Percentiles rank a stretch among this genome's conserved stretches.
phyloP scores from a whole-genome alignment of 2,797 vertebrate genomes.

The Jordanella pulchra region DNA sequence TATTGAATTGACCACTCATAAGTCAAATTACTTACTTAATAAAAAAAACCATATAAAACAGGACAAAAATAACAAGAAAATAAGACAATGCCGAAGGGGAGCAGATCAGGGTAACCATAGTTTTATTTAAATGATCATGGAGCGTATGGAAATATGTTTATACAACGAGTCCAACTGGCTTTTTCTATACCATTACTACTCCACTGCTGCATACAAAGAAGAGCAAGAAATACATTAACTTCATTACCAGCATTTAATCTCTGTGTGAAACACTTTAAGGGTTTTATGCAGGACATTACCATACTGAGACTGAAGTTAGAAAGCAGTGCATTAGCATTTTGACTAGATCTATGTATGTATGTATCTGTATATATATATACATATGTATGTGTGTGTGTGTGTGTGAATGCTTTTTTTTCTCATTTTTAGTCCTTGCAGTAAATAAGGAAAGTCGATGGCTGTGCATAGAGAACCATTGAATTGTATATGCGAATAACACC shows the following conservation, averaged over 20 bases:
- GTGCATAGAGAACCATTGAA: background rate
- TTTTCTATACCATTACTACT: background rate
- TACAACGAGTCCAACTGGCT: background rate
- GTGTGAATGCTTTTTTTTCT: background rate
- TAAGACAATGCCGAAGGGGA: background rate
- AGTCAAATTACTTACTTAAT: background rate
- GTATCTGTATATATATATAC: background rate
- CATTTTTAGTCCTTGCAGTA: background rate
- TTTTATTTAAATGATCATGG: background rate
- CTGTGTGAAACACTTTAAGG: background rate
- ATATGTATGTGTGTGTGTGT: background rate
- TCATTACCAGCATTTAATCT: background rate
- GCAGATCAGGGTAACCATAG: background rate
- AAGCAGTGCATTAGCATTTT: background rate
- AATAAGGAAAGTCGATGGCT: background rate
- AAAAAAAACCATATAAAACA: background rate
- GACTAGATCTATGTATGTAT: background rate
- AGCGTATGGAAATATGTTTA: background rate
- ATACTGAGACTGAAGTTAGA: background rate
- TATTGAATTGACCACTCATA: background rate
- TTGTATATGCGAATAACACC: background rate
- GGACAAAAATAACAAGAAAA: background rate
- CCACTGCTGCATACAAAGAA: conserved; percentile 1
- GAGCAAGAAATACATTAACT: background rate
- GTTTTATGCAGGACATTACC: background rate